Evolutionary conservation across 2,888 invertebrate genomes (phyloP), one percentile per base, ranked within the genome.

Genomic region (Prosapia bicincta): DNA sequence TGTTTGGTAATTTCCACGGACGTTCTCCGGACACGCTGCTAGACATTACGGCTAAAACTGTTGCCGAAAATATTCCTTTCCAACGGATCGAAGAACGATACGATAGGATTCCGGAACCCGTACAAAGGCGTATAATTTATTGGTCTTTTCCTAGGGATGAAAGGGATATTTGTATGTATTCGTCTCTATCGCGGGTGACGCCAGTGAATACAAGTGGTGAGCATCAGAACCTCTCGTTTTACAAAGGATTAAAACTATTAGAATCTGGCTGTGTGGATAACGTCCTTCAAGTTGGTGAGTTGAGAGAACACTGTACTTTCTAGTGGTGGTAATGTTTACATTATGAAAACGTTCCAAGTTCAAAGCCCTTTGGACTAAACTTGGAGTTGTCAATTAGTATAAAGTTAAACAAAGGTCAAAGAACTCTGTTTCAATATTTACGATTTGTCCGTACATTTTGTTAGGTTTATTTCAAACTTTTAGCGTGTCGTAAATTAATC

Each of bases 111-210:
- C 95, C 95, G 81, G 95, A 95, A 85, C 94, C 94, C 80, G 94
- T 95, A 85, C 95, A 95, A 86, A 89, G 93, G 81, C 89, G 94
- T 84, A 93, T 95, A 85, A 93, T 95, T 83, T 95, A 90, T 88
- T 95, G 94, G 93, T 94, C 94, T 80, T 95, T 95, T 87, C 95
- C 95, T 81, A 87, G 94, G 83, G 92, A 94, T 84, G 95, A 95
- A 86, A 88, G 92, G 83, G 94, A 94, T 87, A 94, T 95, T 85
- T 93, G 93, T 86, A 94, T 95, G 93, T 95, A 95, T 87, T 94
- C 93, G 82, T 93, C 93, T 81, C 88, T 93, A 86, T 88, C 90
- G 82, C 87, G 86, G 82, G 87, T 87, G 84, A 85, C 86, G 79
- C 85, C 86, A 76, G 85, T 85, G 82, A 85, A 83, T 81, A 79